A percentile compares a stretch with the other conserved stretches of the same genome.
These are phyloP conservation scores for Lampropteryx suffumata DNA, from an alignment of 2,888 invertebrate genomes.

Conservation along the genomic window DNA sequence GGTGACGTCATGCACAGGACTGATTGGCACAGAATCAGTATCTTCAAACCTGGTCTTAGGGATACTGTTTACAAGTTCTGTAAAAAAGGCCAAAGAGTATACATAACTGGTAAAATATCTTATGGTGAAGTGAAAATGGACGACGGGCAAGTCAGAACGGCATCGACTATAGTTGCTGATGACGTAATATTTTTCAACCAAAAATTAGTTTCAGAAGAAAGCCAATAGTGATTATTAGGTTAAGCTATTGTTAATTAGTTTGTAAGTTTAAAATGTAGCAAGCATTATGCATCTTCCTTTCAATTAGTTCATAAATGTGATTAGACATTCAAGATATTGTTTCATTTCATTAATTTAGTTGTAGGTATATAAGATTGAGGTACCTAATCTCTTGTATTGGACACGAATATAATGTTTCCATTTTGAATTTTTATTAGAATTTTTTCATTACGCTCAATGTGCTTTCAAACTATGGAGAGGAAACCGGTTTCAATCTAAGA, in stretches of 20 bases:
- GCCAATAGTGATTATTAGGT: conserved; percentile 10
- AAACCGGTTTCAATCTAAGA: too few species aligned
- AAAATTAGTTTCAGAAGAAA: conserved; percentile 45
- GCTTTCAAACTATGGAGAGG: too few species aligned
- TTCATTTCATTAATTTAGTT: too few species aligned
- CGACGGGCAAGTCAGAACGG: conserved; percentile 86
- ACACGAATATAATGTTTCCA: too few species aligned
- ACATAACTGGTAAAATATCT: conserved; percentile 91
- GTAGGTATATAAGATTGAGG: too few species aligned
- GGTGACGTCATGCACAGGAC: conserved; percentile 93
- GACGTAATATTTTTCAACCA: conserved; percentile 91
- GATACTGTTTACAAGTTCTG: conserved; percentile 90
- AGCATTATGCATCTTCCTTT: conserved; percentile 4
- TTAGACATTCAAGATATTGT: conserved; percentile 4
- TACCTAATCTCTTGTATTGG: too few species aligned
- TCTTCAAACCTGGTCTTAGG: conserved; percentile 92
- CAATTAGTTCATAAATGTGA: conserved; percentile 17
- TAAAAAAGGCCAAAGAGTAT: conserved; percentile 93
- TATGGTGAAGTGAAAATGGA: conserved; percentile 93
- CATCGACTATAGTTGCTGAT: conserved; percentile 93
- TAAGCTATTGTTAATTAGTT: conserved; percentile 36
- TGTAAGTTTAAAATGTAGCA: conserved; percentile 37
- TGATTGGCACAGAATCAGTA: conserved; percentile 95
- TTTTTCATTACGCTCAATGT: too few species aligned
- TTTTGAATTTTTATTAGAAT: too few species aligned